Evolutionary conservation across 2,888 invertebrate species (phyloP), one percentile per base, ranked within the genome.

Genomic region (Drosophila falleni): DNA sequence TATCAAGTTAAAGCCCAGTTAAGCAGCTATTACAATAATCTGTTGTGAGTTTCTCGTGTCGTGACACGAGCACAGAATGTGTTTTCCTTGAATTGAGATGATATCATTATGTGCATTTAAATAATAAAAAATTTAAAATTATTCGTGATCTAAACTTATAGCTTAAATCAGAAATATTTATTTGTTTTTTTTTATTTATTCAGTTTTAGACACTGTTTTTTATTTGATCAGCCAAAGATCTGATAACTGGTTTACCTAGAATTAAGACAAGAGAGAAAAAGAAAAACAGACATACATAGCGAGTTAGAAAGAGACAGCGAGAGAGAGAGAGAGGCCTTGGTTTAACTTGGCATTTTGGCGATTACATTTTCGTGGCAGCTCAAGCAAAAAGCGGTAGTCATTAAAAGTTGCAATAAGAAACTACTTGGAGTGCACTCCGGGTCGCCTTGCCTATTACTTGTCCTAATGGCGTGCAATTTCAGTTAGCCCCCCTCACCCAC

Each of bases 401-500:
- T 81, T 81, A 81, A 82, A 81, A 69, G 78, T 72, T 81, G 80
- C 74, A 71, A 78, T 77, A 81, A 80, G 78, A 81, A 81, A 81
- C 68, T 78, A 81, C 74, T 82, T 71, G 74, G 67, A 72, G 73
- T 87, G 87, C 84, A 84, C 84, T 84, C 64, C 61, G 69, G 81
- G 79, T 81, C 84, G 81, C 71, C 80, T 84, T 78, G 84, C 80
- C 87, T 83, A 84, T 84, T 84, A 84, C 87, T 84, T 81, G 62
- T 84, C 70, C 84, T 84, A 84, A 84, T 84, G 84, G 84, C 74
- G 81, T 74, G 84, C 87, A 83, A 83, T 86, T 80, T 80, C 67
- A 78, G 69, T 58, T 72, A 46, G 65, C 31, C 61, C 56, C 71
- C 26, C n/a, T 39, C 33, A 1, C 13, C 13, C 26, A 8, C 13